Percentiles rank a stretch among this genome's conserved stretches.
phyloP scores from a whole-genome alignment of 37 sponge, comb jelly and placozoan genomes.

The Agelas oroides region DNA sequence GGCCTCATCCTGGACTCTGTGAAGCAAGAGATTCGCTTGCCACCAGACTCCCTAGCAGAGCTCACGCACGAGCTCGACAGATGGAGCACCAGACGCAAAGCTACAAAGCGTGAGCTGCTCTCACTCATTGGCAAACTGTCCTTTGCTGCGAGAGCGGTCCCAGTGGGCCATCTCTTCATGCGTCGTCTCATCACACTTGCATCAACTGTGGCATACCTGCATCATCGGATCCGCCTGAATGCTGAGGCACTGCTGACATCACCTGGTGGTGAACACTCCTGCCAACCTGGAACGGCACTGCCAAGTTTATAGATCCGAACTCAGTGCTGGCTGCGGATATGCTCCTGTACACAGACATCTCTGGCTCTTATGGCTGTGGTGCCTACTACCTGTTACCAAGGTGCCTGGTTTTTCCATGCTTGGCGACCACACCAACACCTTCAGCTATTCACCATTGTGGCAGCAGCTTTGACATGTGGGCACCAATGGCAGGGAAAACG shows the following conservation, averaged over 20 bases:
- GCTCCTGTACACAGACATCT: too few species aligned
- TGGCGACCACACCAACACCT: not conserved
- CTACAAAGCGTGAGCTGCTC: conserved; percentile 27
- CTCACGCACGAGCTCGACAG: conserved; percentile 10
- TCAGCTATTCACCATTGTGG: conserved; percentile 27
- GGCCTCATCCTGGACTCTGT: too few species aligned
- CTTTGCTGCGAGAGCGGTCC: conserved; percentile 35
- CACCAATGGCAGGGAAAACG: not conserved
- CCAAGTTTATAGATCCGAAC: too few species aligned
- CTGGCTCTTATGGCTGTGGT: too few species aligned
- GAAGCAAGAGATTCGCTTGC: too few species aligned
- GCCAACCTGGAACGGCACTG: too few species aligned
- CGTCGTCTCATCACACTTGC: too few species aligned
- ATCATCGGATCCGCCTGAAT: conserved; percentile 25
- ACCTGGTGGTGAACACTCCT: too few species aligned
- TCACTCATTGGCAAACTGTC: conserved; percentile 38
- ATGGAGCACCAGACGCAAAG: not conserved
- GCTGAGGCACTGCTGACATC: conserved; percentile 26
- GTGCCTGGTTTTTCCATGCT: not conserved
- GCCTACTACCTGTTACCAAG: not conserved
- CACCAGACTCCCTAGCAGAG: too few species aligned
- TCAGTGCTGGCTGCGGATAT: too few species aligned
- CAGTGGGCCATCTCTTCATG: conserved; percentile 27
- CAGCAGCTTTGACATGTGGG: conserved; percentile 52
- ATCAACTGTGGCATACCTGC: conserved; percentile 14